These are phyloP conservation scores for Naso thynnoides DNA, from an alignment of 2,797 vertebrate genomes.

Conservation along the genomic window DNA sequence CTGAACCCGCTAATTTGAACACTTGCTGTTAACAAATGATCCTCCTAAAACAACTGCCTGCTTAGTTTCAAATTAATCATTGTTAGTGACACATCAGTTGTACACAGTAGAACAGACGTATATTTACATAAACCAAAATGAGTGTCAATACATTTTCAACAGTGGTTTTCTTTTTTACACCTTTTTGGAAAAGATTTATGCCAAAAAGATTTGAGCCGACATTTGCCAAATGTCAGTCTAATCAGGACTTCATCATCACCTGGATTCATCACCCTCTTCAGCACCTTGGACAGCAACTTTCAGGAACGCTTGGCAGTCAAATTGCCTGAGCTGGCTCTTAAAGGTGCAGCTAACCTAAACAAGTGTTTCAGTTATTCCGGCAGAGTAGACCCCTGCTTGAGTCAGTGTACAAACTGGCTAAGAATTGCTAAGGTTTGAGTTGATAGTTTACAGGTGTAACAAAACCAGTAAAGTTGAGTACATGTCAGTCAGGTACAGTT, in stretches of 20 bases:
- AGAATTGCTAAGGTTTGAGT: background rate
- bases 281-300: slow-evolving; percentile 31
- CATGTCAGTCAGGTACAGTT: background rate
- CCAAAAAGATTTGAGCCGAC: background rate
- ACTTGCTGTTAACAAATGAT: background rate
- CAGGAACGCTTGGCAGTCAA: background rate
- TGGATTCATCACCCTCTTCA: slow-evolving; percentile 25
- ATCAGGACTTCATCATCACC: slow-evolving; percentile 8
- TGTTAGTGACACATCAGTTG: background rate
- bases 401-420: background rate
- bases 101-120: background rate
- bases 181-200: background rate
- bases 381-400: background rate
- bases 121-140: background rate
- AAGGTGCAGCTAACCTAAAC: background rate
- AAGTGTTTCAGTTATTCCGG: background rate
- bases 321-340: background rate
- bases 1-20: background rate
- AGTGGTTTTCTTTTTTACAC: background rate
- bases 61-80: background rate
- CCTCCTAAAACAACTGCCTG: background rate
- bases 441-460: slow-evolving; percentile 12
- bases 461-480: background rate
- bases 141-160: background rate
- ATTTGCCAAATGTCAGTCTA: background rate